Evolutionary conservation across 2,797 vertebrate genomes (phyloP), one percentile per base, ranked within the genome.

Genomic region (Otolemur crassicaudatus): DNA sequence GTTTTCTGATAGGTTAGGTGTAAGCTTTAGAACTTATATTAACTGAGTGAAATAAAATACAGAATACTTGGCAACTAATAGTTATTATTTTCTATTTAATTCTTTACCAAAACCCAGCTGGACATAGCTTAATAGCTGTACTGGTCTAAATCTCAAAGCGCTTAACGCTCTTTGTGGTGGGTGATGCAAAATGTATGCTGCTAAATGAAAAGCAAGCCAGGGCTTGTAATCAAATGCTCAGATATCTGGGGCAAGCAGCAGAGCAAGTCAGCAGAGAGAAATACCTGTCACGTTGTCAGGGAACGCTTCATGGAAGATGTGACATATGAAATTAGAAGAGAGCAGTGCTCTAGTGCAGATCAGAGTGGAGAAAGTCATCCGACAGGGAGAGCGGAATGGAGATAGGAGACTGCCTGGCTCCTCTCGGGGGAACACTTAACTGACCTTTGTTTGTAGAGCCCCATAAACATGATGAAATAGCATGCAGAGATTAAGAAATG

Each of bases 41-140:
- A 83, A 56, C 2, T 72, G 58, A 93, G 23, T 60, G 43, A 79
- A 87, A 87, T 84, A 60, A 91, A 79, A 4, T 37, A 5, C 27
- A 75, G 58, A 92, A 37, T 23, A 60, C 4, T 65, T 34, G 37
- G 31, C 1, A 84, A 25, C 34, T 89, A 7, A 40, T 53, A 84
- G 73, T 61, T 69, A 46, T 34, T 2, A 69, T 84, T 93, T 95
- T 7, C 81, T 94, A 67, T 85, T 92, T 88, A 84, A 43, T 84
- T 69, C 19, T 43, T 76, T 69, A 43, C n/a, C 43, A 88, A n/a
- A 67, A 22, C 19, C 10, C 22, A 85, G 16, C 14, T 73, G 53
- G 37, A 17, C 25, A 46, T 19, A 90, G 19, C 8, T 83, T 73
- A 82, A 63, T n/a, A 87, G 43, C 53, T 85, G 9, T n/a, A 19